A percentile compares a stretch with the other conserved stretches of the same genome.
Conservation (phyloP, 1,140 invertebrate species). For the Globodera rostochiensis region DNA sequence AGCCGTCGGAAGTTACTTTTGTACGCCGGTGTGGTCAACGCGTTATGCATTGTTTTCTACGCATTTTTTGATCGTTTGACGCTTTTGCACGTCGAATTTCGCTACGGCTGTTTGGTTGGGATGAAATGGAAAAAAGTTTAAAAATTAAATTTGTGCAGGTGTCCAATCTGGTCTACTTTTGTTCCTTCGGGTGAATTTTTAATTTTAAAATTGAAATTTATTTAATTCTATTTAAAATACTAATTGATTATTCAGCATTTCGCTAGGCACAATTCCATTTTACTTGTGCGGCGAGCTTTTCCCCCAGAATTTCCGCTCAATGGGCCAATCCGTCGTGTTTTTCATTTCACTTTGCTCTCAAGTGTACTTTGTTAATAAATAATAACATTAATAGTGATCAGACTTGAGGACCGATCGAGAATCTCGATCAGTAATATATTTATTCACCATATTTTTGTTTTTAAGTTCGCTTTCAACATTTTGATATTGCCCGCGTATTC, state of each 20-base stretch:
- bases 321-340: constrained; percentile 15
- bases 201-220: too few relatives aligned
- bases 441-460: neutral
- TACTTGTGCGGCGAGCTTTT: constrained; percentile 26
- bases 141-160: neutral
- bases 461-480: constrained; percentile 12
- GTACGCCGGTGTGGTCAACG: constrained; percentile 42
- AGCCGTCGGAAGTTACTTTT: constrained; percentile 44
- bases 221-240: neutral
- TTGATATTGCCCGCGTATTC: constrained; percentile 13
- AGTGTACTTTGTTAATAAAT: neutral
- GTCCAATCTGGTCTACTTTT: constrained; percentile 10
- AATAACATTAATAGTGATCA: too few relatives aligned
- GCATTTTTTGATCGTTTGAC: constrained; percentile 47
- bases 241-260: neutral
- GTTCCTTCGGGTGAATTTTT: constrained; percentile 11
- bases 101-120: constrained; percentile 47
- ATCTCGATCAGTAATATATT: neutral
- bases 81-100: constrained; percentile 14
- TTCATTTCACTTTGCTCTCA: neutral
- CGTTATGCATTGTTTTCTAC: constrained; percentile 38
- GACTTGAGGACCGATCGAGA: too few relatives aligned
- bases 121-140: neutral
- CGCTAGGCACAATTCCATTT: constrained; percentile 22
- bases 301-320: constrained; percentile 21